Conservation (phyloP, 2,113 vertebrate species). For the Sterrhoptilus dennistouni region DNA sequence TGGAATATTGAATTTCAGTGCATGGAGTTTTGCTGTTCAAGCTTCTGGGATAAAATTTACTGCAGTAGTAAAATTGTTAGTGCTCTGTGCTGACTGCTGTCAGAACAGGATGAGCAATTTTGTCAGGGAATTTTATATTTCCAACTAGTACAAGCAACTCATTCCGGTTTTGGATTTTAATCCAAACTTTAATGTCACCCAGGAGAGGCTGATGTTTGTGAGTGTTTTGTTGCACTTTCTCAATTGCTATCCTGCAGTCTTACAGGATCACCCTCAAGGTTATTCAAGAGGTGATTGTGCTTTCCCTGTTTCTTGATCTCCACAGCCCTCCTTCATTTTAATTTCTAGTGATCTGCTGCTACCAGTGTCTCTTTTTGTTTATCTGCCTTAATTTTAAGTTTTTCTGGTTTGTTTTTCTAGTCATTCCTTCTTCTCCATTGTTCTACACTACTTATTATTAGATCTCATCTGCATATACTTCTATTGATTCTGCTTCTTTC, state of each 20-base stretch:
- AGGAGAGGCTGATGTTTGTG: neutral
- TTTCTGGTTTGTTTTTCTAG: neutral
- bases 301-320: neutral
- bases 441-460: neutral
- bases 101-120: accelerated
- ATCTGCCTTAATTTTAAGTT: neutral
- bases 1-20: neutral
- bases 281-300: neutral
- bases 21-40: neutral
- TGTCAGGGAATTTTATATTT: neutral
- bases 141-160: neutral
- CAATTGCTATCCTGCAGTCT: neutral
- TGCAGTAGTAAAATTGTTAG: neutral
- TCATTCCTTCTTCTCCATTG: neutral
- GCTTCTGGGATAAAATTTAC: neutral
- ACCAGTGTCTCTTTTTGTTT: neutral
- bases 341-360: neutral
- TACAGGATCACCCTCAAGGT: neutral
- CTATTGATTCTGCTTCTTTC: neutral
- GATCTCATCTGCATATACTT: neutral
- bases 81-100: neutral
- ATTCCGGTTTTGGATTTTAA: neutral
- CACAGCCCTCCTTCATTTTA: neutral
- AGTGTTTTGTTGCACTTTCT: neutral
- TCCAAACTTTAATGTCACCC: neutral